Evolutionary conservation across 2,113 vertebrate genomes (phyloP).

Genomic region (Oxyura jamaicensis): DNA sequence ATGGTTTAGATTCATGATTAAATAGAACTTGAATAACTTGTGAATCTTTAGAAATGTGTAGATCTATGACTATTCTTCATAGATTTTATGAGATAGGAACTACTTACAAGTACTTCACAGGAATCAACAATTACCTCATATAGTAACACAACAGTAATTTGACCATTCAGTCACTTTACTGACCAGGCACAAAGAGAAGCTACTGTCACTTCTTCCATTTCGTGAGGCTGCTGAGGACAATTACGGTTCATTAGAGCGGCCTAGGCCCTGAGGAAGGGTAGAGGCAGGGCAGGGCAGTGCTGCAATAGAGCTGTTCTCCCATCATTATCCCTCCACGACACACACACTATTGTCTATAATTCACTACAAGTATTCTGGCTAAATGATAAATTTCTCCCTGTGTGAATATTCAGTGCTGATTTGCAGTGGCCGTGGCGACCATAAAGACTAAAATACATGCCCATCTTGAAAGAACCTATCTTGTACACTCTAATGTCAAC

Average conservation of each 20-base stretch:
- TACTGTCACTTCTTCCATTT: not conserved
- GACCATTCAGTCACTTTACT: not conserved
- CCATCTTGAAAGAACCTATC: not conserved
- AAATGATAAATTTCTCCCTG: fast-evolving
- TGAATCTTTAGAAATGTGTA: not conserved
- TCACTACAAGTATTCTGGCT: not conserved
- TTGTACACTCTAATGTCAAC: not conserved
- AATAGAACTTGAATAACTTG: not conserved
- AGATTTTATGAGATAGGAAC: not conserved
- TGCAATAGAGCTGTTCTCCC: not conserved
- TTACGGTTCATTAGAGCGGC: not conserved
- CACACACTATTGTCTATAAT: not conserved
- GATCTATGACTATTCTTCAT: not conserved
- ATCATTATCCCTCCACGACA: not conserved
- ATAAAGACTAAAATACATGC: not conserved
- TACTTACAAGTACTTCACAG: not conserved
- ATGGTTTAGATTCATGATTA: not conserved
- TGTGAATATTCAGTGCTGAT: not conserved
- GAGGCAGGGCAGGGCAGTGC: fast-evolving
- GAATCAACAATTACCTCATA: not conserved
- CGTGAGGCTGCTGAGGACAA: not conserved
- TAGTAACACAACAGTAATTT: not conserved
- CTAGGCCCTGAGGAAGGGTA: not conserved
- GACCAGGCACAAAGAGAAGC: not conserved
- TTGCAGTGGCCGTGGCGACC: not conserved